phyloP scores from a whole-genome alignment of 2,888 invertebrate species.

The Drosophila koepferae region DNA sequence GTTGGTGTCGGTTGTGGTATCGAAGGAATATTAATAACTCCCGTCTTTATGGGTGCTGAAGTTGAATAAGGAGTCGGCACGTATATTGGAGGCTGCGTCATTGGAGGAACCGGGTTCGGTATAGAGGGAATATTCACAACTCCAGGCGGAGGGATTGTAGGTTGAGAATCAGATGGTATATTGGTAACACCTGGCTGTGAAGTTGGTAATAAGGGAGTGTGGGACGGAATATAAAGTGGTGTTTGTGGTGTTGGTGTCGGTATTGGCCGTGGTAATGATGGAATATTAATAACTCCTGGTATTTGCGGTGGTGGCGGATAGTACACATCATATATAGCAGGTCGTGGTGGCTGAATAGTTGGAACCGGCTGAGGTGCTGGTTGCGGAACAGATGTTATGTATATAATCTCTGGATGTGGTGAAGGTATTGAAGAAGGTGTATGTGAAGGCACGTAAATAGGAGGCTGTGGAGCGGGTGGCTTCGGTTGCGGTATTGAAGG shows the following conservation, averaged over 20 bases:
- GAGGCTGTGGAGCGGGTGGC: constrained; percentile 23
- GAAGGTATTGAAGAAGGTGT: constrained; percentile 1
- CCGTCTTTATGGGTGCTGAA: constrained; percentile 24
- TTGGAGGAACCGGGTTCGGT: constrained; percentile 7
- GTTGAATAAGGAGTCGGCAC: constrained; percentile 11
- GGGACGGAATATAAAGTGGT: constrained; percentile 31
- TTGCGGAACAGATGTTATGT: constrained; percentile 33
- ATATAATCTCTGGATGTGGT: constrained; percentile 33
- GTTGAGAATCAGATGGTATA: constrained; percentile 33
- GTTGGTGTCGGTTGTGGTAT: constrained; percentile 9
- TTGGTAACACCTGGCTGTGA: constrained; percentile 43
- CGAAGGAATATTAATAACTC: constrained; percentile 40
- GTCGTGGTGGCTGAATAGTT: constrained; percentile 14
- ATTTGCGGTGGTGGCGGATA: constrained; percentile 67
- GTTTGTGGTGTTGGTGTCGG: constrained; percentile 24
- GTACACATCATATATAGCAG: constrained; percentile 55
- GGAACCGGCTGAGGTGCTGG: constrained; percentile 15
- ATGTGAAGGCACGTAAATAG: constrained; percentile 20
- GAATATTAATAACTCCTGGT: constrained; percentile 56
- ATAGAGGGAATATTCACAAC: constrained; percentile 44
- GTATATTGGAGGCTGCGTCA: constrained; percentile 21
- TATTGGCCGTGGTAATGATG: constrained; percentile 41
- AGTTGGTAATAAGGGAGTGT: constrained; percentile 5
- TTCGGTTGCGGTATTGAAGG: constrained; percentile 24
- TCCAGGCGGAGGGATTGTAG: constrained; percentile 32